phyloP scores from a whole-genome alignment of 2,113 vertebrate species.

The Alligator sinensis region DNA sequence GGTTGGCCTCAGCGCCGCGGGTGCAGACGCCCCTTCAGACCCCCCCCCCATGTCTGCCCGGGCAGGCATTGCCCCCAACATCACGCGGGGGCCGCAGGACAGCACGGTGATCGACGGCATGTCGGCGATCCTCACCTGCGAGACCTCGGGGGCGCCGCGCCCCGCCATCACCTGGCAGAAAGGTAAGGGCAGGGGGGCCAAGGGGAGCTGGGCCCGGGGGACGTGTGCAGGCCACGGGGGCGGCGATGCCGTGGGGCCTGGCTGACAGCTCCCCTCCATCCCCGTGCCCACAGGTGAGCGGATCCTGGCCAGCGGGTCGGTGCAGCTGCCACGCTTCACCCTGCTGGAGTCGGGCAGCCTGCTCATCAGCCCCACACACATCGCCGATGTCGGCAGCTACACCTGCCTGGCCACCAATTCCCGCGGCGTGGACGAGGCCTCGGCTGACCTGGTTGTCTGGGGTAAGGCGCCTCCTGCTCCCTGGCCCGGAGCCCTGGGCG shows the following conservation, averaged over 20 bases:
- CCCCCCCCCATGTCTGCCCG: background rate
- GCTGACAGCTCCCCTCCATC: fast-evolving
- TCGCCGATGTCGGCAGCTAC: constrained; percentile 91
- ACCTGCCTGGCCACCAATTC: constrained; percentile 97
- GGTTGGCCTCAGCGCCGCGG: background rate
- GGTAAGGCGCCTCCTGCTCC: constrained; percentile 77
- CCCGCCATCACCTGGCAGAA: constrained; percentile 99
- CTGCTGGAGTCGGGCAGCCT: constrained; percentile 95
- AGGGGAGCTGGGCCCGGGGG: background rate
- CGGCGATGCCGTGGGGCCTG: fast-evolving
- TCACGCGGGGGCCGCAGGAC: constrained; percentile 95
- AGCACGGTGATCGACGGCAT: constrained; percentile 97
- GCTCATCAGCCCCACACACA: constrained; percentile 91
- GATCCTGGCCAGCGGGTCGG: constrained; percentile 93
- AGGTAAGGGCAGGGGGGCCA: constrained; percentile 76
- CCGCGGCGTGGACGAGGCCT: constrained; percentile 91
- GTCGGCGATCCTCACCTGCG: constrained; percentile 92
- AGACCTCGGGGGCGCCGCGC: constrained; percentile 94
- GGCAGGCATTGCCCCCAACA: constrained; percentile 95
- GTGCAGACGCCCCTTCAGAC: too few relatives aligned
- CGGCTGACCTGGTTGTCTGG: constrained; percentile 93
- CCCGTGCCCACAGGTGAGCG: constrained; percentile 84
- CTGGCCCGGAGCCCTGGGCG: fast-evolving
- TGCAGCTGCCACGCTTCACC: constrained; percentile 94
- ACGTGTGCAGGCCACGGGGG: background rate